Conservation (phyloP, 2,797 vertebrate genomes). For the Zalophus californianus region DNA sequence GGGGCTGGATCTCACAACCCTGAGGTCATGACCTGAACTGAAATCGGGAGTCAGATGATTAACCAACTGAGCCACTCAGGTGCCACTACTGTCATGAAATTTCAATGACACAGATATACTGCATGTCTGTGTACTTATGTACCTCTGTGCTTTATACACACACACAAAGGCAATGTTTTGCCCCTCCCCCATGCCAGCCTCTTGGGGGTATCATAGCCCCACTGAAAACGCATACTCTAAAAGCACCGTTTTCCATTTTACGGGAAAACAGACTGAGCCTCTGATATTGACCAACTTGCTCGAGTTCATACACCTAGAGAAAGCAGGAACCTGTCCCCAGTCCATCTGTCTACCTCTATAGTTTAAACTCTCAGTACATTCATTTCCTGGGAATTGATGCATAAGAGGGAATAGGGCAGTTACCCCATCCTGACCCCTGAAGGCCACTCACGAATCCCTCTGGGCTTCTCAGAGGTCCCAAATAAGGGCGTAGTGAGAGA, state of each 20-base stretch:
- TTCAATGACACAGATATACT: neutral
- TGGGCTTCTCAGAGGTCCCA: neutral
- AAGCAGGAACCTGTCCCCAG: neutral
- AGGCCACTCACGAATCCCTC: neutral
- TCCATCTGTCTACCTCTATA: neutral
- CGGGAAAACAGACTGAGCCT: neutral
- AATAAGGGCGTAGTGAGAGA: neutral
- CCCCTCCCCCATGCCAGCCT: neutral
- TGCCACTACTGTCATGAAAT: neutral
- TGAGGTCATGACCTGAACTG: neutral
- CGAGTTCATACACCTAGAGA: neutral
- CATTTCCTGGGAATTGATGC: neutral
- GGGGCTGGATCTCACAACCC: neutral
- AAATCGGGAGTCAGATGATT: neutral
- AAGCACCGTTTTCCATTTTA: neutral
- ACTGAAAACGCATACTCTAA: neutral
- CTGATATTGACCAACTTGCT: neutral
- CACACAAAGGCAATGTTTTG: neutral
- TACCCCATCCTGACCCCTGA: accelerated
- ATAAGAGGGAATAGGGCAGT: neutral
- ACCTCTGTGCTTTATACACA: neutral
- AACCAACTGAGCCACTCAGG: neutral
- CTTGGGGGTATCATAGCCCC: neutral
- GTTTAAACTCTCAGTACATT: neutral
- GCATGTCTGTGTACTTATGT: neutral